A percentile compares a stretch with the other conserved stretches of the same genome.
Conservation (phyloP, 2,797 vertebrate species). For the Tinamus major region DNA sequence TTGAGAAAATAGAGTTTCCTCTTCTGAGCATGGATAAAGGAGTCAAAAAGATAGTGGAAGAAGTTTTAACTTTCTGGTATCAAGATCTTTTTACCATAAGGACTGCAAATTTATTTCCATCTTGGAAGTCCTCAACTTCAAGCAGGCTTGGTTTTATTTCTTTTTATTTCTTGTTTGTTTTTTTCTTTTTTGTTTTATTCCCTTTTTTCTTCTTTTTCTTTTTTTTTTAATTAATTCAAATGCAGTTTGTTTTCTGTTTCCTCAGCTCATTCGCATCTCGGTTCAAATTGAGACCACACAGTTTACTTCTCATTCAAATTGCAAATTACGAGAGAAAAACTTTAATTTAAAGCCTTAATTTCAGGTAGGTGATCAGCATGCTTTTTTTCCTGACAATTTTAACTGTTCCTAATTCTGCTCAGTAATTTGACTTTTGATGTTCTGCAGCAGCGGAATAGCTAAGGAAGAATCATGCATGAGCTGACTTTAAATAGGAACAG, state of each 20-base stretch:
- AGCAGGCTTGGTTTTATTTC: neutral
- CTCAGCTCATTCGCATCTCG: neutral
- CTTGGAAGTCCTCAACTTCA: neutral
- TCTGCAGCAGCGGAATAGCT: neutral
- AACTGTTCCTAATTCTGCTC: neutral
- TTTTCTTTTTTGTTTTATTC: neutral
- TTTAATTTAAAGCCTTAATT: neutral
- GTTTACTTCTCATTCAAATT: neutral
- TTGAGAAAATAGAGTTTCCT: neutral
- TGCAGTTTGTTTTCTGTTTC: neutral
- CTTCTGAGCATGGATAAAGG: neutral
- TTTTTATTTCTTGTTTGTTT: neutral
- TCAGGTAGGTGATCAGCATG: neutral
- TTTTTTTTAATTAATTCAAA: neutral
- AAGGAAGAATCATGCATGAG: neutral
- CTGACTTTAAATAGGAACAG: neutral
- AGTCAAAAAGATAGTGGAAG: neutral
- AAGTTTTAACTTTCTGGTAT: neutral
- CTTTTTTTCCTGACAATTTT: neutral
- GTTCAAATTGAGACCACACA: neutral
- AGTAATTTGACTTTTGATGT: too few relatives aligned
- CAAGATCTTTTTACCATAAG: neutral
- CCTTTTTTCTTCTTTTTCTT: too few relatives aligned
- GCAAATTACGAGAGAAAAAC: neutral
- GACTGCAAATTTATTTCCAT: neutral